phyloP scores from a whole-genome alignment of 2,888 invertebrate genomes.

The Ganaspis brasiliensis region DNA sequence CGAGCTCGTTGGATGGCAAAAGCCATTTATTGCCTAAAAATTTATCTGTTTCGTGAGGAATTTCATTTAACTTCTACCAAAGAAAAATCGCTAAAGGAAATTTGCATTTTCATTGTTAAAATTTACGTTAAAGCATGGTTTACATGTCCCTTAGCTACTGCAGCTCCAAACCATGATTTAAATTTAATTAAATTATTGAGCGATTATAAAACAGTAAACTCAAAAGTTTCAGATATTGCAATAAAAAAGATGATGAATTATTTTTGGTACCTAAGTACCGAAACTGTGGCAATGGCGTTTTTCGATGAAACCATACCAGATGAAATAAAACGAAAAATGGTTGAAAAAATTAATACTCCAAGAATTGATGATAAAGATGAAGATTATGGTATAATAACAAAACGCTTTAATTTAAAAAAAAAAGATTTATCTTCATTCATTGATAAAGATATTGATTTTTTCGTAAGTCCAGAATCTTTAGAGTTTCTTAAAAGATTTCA shows the following conservation, averaged over 20 bases:
- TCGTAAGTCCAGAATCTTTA: slow-evolving; percentile 35
- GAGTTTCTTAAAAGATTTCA: slow-evolving; percentile 43
- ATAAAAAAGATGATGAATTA: slow-evolving; percentile 49
- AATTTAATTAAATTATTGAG: slow-evolving; percentile 52
- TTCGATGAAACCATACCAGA: slow-evolving; percentile 48
- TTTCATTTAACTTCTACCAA: slow-evolving; percentile 59
- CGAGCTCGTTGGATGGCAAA: slow-evolving; percentile 69
- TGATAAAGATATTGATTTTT: slow-evolving; percentile 42
- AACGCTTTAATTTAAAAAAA: slow-evolving; percentile 38
- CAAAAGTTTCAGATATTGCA: slow-evolving; percentile 27
- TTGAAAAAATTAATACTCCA: slow-evolving; percentile 44
- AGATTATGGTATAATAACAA: slow-evolving; percentile 30
- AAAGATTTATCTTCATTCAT: slow-evolving; percentile 10
- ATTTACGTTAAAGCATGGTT: slow-evolving; percentile 50
- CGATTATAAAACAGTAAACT: slow-evolving; percentile 15
- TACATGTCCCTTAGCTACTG: slow-evolving; percentile 43
- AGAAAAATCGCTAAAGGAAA: slow-evolving; percentile 46
- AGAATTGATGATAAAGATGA: slow-evolving; percentile 18
- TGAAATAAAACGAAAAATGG: slow-evolving; percentile 47
- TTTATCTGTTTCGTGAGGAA: slow-evolving; percentile 61
- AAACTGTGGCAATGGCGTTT: slow-evolving; percentile 53
- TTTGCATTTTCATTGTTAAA: slow-evolving; percentile 36
- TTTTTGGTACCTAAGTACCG: slow-evolving; percentile 55
- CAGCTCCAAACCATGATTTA: slow-evolving; percentile 57
- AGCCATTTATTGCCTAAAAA: slow-evolving; percentile 55